Conservation (phyloP, 2,113 vertebrate species). For the Oryzias melastigma region DNA sequence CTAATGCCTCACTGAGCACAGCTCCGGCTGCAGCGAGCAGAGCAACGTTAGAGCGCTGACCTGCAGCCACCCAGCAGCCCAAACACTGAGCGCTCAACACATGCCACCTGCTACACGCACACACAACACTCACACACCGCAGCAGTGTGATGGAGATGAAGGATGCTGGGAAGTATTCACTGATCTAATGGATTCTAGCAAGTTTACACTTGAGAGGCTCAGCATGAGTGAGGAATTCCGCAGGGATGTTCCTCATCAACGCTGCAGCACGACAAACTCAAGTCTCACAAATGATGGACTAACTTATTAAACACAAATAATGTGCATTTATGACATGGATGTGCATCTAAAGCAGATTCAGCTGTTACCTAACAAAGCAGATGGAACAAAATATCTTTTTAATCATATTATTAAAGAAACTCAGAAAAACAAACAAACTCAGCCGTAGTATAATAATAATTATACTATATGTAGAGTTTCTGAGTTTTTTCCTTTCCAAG, state of each 20-base stretch:
- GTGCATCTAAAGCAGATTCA: no score
- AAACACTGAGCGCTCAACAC: slow-evolving; percentile 37
- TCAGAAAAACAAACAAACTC: no score
- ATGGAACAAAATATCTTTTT: no score
- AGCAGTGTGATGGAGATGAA: slow-evolving; percentile 23
- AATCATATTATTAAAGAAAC: no score
- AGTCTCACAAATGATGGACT: no score
- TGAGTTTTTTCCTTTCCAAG: no score
- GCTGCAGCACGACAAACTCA: no score
- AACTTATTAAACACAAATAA: no score
- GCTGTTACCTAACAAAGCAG: no score
- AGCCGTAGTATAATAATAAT: no score
- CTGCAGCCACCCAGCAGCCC: slow-evolving; percentile 40
- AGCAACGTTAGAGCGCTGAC: slow-evolving; percentile 55
- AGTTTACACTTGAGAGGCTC: background rate
- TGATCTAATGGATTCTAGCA: background rate
- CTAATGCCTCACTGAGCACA: slow-evolving; percentile 68
- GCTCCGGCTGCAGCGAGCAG: slow-evolving; percentile 34
- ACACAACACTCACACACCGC: slow-evolving; percentile 1
- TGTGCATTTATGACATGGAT: no score
- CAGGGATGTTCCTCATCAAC: background rate
- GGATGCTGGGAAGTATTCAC: slow-evolving; percentile 6
- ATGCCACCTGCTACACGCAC: slow-evolving; percentile 40
- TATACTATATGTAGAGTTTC: no score
- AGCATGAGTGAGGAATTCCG: background rate